Percentiles rank a stretch among this genome's conserved stretches.
Evolutionary conservation across 2,888 invertebrate genomes (phyloP).

Genomic region (Atethmia centrago): DNA sequence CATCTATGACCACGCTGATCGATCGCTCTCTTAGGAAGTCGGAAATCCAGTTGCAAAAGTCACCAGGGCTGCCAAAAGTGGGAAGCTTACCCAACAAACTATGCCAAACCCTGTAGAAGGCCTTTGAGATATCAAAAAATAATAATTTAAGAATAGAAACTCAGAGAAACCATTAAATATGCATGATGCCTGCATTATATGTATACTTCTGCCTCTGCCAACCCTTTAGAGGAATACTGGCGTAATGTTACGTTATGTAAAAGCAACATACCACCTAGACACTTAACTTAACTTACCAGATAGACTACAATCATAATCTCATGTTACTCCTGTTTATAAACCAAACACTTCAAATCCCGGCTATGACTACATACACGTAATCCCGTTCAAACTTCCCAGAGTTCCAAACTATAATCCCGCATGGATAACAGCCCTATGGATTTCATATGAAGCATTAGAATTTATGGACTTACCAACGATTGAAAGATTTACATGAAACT

Average conservation of each 20-base stretch:
- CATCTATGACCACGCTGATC: too few species aligned
- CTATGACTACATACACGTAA: slow-evolving; percentile 8
- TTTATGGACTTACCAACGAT: slow-evolving; percentile 12
- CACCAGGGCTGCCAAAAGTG: too few species aligned
- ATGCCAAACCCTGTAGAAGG: too few species aligned
- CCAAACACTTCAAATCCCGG: slow-evolving; percentile 27
- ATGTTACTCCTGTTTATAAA: slow-evolving; percentile 19
- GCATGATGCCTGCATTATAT: too few species aligned
- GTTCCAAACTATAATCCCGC: slow-evolving; percentile 46
- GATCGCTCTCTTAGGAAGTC: too few species aligned
- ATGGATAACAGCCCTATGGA: slow-evolving; percentile 32
- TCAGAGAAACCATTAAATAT: too few species aligned
- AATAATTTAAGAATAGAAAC: too few species aligned
- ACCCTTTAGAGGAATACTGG: not conserved
- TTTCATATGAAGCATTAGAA: slow-evolving; percentile 37
- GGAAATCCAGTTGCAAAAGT: too few species aligned
- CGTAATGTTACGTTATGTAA: not conserved
- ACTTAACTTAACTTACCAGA: too few species aligned
- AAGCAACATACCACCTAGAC: too few species aligned
- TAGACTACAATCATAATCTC: slow-evolving; percentile 1
- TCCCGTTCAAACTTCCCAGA: slow-evolving; percentile 32
- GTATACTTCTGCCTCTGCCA: not conserved
- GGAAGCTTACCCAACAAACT: too few species aligned
- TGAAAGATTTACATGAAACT: slow-evolving; percentile 25
- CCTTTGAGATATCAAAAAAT: too few species aligned